These are phyloP conservation scores for Prionailurus bengalensis DNA, from an alignment of 2,113 vertebrate species.

Conservation along the genomic window DNA sequence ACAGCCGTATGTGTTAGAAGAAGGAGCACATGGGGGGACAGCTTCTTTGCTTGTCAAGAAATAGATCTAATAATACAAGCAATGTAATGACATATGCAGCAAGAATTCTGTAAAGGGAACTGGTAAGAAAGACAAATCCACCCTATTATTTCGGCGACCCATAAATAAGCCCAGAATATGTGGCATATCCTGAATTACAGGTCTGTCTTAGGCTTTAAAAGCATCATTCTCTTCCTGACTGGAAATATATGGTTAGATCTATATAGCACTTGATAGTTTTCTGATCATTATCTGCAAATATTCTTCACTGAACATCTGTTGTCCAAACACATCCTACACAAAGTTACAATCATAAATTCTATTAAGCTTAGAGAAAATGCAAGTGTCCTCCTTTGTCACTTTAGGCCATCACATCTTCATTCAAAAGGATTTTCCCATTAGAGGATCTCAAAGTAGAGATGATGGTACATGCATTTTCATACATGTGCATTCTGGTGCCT, in stretches of 20 bases:
- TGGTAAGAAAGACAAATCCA: neutral
- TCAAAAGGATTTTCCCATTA: neutral
- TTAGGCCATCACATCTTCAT: neutral
- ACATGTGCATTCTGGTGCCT: neutral
- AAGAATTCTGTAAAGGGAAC: neutral
- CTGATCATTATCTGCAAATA: constrained; percentile 21
- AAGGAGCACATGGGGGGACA: neutral
- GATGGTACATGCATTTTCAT: neutral
- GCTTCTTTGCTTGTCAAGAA: constrained; percentile 10
- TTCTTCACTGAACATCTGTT: constrained; percentile 41
- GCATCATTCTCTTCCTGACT: neutral
- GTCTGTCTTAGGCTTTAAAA: constrained; percentile 51
- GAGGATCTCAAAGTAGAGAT: neutral
- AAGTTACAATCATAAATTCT: constrained; percentile 27
- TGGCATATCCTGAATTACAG: constrained; percentile 30
- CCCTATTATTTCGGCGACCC: neutral
- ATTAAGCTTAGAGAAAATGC: constrained; percentile 35
- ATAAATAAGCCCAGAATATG: constrained; percentile 43
- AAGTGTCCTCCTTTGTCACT: neutral
- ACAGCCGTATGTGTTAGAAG: neutral
- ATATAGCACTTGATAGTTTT: constrained; percentile 47
- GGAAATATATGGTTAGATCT: neutral
- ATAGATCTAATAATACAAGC: neutral
- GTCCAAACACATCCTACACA: neutral
- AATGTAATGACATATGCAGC: neutral